These are phyloP conservation scores for Nothobranchius kuhntae DNA, from an alignment of 2,113 vertebrate genomes.

Conservation along the genomic window DNA sequence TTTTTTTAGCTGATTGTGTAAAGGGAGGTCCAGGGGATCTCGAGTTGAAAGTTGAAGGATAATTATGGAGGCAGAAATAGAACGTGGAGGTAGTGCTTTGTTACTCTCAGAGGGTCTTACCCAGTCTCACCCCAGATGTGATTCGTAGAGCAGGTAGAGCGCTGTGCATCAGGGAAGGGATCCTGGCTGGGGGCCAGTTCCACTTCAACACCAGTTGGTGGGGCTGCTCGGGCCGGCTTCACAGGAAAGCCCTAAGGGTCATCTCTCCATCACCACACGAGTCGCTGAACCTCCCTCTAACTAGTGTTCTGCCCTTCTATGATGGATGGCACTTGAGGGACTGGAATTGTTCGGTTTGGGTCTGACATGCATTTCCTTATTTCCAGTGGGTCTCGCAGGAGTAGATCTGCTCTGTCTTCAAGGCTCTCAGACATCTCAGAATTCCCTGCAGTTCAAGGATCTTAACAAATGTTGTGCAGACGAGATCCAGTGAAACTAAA, in stretches of 20 bases:
- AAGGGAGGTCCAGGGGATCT: slow-evolving; percentile 42
- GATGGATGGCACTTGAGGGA: slow-evolving; percentile 82
- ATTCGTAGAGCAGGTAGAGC: slow-evolving; percentile 64
- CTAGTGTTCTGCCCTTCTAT: slow-evolving; percentile 79
- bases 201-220: slow-evolving; percentile 73
- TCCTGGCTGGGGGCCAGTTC: slow-evolving; percentile 63
- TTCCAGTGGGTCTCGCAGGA: slow-evolving; percentile 72
- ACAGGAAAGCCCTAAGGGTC: slow-evolving; percentile 71
- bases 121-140: slow-evolving; percentile 54
- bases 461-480: slow-evolving; percentile 37
- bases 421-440: slow-evolving; percentile 54
- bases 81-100: slow-evolving; percentile 43
- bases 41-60: slow-evolving; percentile 54
- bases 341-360: slow-evolving; percentile 69
- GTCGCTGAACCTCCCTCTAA: slow-evolving; percentile 74
- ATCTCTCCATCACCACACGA: slow-evolving; percentile 70
- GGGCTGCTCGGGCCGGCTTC: slow-evolving; percentile 57
- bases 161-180: slow-evolving; percentile 38
- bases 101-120: slow-evolving; percentile 53
- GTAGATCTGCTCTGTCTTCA: slow-evolving; percentile 49
- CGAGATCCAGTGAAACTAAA: slow-evolving; percentile 27
- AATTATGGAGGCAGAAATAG: slow-evolving; percentile 63
- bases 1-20: slow-evolving; percentile 41
- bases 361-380: slow-evolving; percentile 79
- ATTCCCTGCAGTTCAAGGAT: slow-evolving; percentile 50